Evolutionary conservation across 2,113 vertebrate species (phyloP), one percentile per base, ranked within the genome.

Genomic region (Brachyhypopomus gauderio): DNA sequence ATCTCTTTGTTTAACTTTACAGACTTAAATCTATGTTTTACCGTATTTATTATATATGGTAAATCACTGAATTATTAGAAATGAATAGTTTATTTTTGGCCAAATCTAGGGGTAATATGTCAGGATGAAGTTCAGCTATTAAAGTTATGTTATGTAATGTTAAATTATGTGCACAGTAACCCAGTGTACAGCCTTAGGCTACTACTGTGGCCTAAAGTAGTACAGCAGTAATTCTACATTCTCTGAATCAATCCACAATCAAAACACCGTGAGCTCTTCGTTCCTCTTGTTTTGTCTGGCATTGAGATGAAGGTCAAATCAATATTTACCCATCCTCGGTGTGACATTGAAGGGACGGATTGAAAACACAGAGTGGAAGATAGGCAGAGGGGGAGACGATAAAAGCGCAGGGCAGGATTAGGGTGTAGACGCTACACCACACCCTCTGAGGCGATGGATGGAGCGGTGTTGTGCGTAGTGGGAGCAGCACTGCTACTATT

Each of bases 291-390:
- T 75, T 45, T 64, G 56, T 8, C 4, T 27, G 77, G 59, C 72
- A 82, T 52, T 84, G 79, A 56, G 30, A 45, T 34, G 19, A 66
- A 77, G 85, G 83, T 62, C 38, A 74, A 75, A 80, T 81, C 83
- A 89, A 92, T 87, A 88, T 91, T 92, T 88, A 48, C 38, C 64
- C n/a, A 55, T 60, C 92, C 92, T 91, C 92, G 91, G 84, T 48
- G 38, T 79, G 72, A 80, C 0, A 27, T 38, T 58, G 70, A 69
- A 67, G 7, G 62, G 14, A 59, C 17, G 27, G 11, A 64, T 25
- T 52, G 70, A 3, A 20, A 59, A 38, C 17, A 69, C 58, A 66
- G 17, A 60, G 19, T 78, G 73, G 30, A 48, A 19, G n/a, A 38
- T 58, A 38, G 55, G 56, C 52, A 71, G 27, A 36, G 70, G 45